A percentile compares a stretch with the other conserved stretches of the same genome.
These are phyloP conservation scores for Congeria kusceri DNA, from an alignment of 2,888 invertebrate genomes.

Conservation along the genomic window DNA sequence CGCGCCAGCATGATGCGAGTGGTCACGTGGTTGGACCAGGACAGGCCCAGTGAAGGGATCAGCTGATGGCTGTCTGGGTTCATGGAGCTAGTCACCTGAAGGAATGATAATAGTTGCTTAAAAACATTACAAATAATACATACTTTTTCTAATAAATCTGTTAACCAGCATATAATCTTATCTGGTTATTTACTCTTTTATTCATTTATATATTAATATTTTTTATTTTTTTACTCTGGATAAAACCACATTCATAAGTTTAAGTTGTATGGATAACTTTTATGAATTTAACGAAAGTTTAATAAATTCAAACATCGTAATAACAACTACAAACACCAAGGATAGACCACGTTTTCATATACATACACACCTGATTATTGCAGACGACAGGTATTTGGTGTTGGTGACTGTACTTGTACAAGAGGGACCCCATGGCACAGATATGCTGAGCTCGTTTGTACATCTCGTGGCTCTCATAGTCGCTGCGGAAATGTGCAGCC, in stretches of 20 bases:
- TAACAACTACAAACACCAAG: no score
- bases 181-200: no score
- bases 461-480: conserved; percentile 87
- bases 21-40: conserved; percentile 89
- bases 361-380: conserved; percentile 89
- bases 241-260: no score
- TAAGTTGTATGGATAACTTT: no score
- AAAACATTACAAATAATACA: no score
- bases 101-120: not conserved
- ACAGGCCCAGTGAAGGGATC: conserved; percentile 89
- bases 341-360: no score
- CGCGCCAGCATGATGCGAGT: conserved; percentile 87
- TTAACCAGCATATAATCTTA: no score
- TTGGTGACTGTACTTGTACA: conserved; percentile 87
- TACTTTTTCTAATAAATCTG: no score
- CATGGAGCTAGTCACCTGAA: conserved; percentile 78
- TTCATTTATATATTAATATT: no score
- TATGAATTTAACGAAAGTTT: no score
- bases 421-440: conserved; percentile 86
- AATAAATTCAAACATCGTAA: no score
- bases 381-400: conserved; percentile 89
- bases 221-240: no score
- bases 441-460: conserved; percentile 82
- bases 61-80: conserved; percentile 60
- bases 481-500: conserved; percentile 89